Base-by-base conservation (phyloP, 2,797 vertebrate genomes). In the Squalus acanthias region DNA sequence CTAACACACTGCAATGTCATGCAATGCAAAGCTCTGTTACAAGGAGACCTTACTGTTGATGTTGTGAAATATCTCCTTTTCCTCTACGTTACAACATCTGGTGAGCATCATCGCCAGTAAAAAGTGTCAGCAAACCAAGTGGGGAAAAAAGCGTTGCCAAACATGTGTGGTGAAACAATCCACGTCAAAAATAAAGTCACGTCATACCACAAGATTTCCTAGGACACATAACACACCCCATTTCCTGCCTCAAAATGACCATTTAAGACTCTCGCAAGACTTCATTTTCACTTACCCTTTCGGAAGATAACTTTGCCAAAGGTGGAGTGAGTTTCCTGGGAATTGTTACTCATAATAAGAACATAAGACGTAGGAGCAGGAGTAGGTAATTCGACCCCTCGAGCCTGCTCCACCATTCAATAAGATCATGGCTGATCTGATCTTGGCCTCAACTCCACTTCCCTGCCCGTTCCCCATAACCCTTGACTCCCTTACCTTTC, bases 271-370 rank as follows among this genome's bases (percentile, higher is more conserved):
- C 57, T 63, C 57, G 0, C 65, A 7, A 95, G 46, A 72, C 29
- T 29, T 15, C 0, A 29, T 74, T 57, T 53, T 76, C 24, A 74
- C 94, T 6, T 95, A 95, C 94, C 94, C 24, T 76, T 95, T 57
- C 94, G 94, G 70, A 95, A 95, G 70, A 95, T 74, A 53, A 72
- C 13, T 2, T 95, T 95, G 94, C 94, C 94, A 12, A 95, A n/a
- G 0, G 15, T 9, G 7, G 46, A 95, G 33, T 95, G 94, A 29
- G 94, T 95, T 60, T 29, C 17, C 50, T 76, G 13, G 10, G 70
- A 60, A 24, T 95, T 76, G 5, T 76, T 50, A 60, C 70, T 95
- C 94, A 39, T 39, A 39, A 39, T 39, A 39, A 39, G 39, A 39
- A 39, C 39, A 39, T 39, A 39, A 39, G 39, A 39, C 39, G 39